Evolutionary conservation across 92 coral and sea anemone genomes (phyloP).

Genomic region (Nematostella vectensis): DNA sequence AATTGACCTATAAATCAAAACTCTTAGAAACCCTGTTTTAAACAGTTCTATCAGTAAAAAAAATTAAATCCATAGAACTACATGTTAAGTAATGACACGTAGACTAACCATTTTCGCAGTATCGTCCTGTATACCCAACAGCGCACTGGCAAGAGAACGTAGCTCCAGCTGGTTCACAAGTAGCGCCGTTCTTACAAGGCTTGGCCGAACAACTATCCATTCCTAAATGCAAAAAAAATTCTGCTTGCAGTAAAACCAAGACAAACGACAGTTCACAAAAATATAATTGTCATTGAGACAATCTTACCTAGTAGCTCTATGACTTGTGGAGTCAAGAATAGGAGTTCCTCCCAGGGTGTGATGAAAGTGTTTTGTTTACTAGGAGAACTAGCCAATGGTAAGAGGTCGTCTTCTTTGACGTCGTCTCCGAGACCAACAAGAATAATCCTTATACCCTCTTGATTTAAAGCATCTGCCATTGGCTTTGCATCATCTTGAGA

Average conservation of each 20-base stretch:
- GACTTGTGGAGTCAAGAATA: background rate
- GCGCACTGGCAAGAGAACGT: constrained; percentile 3
- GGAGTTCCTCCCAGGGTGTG: background rate
- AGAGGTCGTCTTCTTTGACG: background rate
- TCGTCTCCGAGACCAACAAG: background rate
- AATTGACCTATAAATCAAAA: too few species aligned
- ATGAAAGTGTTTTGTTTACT: background rate
- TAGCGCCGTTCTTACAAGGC: constrained; percentile 8
- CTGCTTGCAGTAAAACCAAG: background rate
- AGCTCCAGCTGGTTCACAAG: background rate
- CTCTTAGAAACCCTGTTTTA: too few species aligned
- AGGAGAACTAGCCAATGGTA: background rate
- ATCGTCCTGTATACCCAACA: constrained; percentile 1
- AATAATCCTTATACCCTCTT: background rate
- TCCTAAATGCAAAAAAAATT: background rate
- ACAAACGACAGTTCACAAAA: too few species aligned
- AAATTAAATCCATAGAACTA: too few species aligned
- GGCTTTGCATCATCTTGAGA: background rate
- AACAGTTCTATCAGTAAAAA: too few species aligned
- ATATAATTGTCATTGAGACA: too few species aligned
- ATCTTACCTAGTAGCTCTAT: background rate
- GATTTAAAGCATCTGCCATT: background rate
- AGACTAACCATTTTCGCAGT: background rate
- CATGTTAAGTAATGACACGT: too few species aligned
- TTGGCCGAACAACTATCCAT: constrained; percentile 2